Conservation (phyloP, 2,888 invertebrate species). For the Ennomos quercinarius region DNA sequence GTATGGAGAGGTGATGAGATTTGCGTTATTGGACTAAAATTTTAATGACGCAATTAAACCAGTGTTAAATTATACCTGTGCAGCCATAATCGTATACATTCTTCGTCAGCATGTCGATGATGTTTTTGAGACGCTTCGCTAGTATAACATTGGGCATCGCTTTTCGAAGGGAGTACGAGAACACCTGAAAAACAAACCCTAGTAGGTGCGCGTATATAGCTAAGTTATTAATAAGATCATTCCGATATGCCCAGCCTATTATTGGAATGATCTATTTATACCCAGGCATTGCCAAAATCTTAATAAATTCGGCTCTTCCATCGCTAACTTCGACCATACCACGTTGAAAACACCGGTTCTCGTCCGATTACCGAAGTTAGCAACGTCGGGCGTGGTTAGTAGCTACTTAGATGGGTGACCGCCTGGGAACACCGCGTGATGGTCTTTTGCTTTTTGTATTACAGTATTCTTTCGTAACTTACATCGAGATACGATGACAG, state of each 20-base stretch:
- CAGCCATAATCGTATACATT: slow-evolving; percentile 97
- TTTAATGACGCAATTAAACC: too few relatives aligned
- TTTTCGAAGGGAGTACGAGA: slow-evolving; percentile 91
- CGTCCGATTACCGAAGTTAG: slow-evolving; percentile 79
- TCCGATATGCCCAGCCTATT: too few relatives aligned
- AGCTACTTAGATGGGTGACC: slow-evolving; percentile 57
- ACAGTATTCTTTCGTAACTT: slow-evolving; percentile 44
- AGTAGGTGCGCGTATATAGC: not conserved
- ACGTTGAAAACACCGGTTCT: slow-evolving; percentile 65
- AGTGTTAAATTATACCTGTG: slow-evolving; percentile 88
- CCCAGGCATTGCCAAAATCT: too few relatives aligned
- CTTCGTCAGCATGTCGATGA: slow-evolving; percentile 93
- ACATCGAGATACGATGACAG: slow-evolving; percentile 92
- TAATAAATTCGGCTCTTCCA: too few relatives aligned
- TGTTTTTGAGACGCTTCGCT: slow-evolving; percentile 90
- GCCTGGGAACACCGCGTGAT: slow-evolving; percentile 65
- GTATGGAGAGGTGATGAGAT: too few relatives aligned
- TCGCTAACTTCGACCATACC: slow-evolving; percentile 26
- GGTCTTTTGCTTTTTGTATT: slow-evolving; percentile 59
- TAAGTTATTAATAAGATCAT: too few relatives aligned
- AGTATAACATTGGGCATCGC: slow-evolving; percentile 93
- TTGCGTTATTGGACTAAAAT: not conserved
- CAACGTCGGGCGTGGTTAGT: slow-evolving; percentile 78
- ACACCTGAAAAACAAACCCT: slow-evolving; percentile 82
- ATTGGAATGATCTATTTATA: too few relatives aligned